Base-by-base conservation (phyloP, 1,140 invertebrate species). In the Drosophila novamexicana region DNA sequence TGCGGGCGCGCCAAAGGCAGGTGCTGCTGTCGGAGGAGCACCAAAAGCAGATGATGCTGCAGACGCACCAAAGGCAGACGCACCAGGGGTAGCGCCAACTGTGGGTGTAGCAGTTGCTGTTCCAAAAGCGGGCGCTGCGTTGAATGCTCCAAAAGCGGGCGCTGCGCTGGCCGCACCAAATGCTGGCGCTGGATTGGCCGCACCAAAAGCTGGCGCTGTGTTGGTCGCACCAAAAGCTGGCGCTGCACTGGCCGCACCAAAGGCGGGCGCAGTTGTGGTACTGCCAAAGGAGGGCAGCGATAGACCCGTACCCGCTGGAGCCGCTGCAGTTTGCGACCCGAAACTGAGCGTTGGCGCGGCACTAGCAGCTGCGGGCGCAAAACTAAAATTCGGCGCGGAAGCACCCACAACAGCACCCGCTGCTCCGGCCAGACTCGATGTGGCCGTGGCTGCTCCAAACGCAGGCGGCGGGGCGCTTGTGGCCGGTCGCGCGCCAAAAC, bases 401-500 rank as follows among this genome's bases (percentile, higher is more conserved):
- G 29, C 59, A 6, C 50, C 69, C n/a, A 61, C 44, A 8, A 18
- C 49, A 2, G 70, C 61, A 12, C 73, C 73, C 8, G 81, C 78
- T 34, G 62, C 71, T 7, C 70, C 64, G 6, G 70, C 70, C 6
- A 67, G 64, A 34, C 32, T 67, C 8, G 70, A 47, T 6, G 64
- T 59, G 1, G 39, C 54, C 2, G 81, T 72, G 5, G 77, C 63
- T n/a, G 80, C 72, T 7, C 84, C 86, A 53, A 85, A 88, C 2
- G 79, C 63, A 1, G 77, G 74, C 6, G 86, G 71, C 5, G 73
- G 75, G 6, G 75, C 67, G 34, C 49, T 77, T 12, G 77, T 71
- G 40, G 75, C 39, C 1, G 83, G 65, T 44, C 77, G 75, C 75
- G 81, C 81, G 63, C 90, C 88, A 89, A 92, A 91, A 77, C 59